Evolutionary conservation across 2,113 vertebrate genomes (phyloP), one percentile per base, ranked within the genome.

Genomic region (Lichenostomus cassidix): DNA sequence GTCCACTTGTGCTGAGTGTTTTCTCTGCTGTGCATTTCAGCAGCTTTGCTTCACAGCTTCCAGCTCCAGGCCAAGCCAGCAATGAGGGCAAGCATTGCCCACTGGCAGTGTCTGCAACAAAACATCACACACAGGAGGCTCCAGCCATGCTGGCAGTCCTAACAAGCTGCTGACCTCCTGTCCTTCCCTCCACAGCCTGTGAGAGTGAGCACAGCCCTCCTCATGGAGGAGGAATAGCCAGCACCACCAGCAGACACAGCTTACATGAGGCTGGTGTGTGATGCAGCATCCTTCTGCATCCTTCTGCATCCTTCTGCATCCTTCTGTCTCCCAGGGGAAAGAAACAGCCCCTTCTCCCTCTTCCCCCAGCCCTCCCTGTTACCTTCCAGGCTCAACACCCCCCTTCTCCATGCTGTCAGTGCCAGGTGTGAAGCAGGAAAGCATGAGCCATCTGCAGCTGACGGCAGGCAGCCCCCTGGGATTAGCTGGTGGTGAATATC

Each of bases 381-480:
- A 28, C 60, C n/a, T 73, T 37, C 64, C 35, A 35, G 59, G 20
- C 46, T 80, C 50, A 24, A 20, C 39, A 59, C 10, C 49, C 70
- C 44, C 12, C 28, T 69, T 82, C 49, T 44, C 71, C 59, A 2
- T 46, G 60, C 75, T 81, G 37, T 16, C 85, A 76, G 0, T 69
- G 64, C 60, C 85, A 95, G 79, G 41, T 90, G 92, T 3, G 8
- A 69, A 75, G 88, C 76, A 2, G 6, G 68, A 52, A 85, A 87
- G 53, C 25, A 21, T 15, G n/a, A 92, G 29, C 79, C 94, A 83
- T 47, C 80, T 94, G 87, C 86, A 87, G 81, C 85, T 77, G 84
- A 79, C 29, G 60, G 94, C 58, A 91, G 90, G 77, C 68, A 84
- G 60, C 59, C 37, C 88, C 73, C 0, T 53, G 78, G 82, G 89